These are phyloP conservation scores for Cercopithecus petaurista DNA, from an alignment of 2,797 vertebrate species.

Conservation along the genomic window DNA sequence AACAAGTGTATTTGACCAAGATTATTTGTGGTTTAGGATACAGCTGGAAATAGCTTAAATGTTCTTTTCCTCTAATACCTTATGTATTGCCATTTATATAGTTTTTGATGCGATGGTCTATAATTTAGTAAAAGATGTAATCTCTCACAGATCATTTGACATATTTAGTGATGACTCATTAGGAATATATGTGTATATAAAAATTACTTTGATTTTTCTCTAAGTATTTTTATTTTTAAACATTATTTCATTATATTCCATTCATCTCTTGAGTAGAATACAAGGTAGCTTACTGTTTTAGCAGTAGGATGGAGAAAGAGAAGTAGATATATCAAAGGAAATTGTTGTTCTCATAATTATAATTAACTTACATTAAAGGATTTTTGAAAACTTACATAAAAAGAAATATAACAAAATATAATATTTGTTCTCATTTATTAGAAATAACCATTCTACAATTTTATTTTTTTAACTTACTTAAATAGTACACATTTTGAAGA, in stretches of 20 bases:
- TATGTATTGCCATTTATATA: not conserved
- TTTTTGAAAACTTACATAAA: not conserved
- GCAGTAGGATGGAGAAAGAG: not conserved
- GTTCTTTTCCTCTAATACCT: not conserved
- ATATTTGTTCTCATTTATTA: not conserved
- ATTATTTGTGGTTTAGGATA: slow-evolving; percentile 23
- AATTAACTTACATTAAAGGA: not conserved
- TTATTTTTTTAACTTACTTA: slow-evolving; percentile 25
- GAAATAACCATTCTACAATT: slow-evolving; percentile 6
- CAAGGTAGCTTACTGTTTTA: not conserved
- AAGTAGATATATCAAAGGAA: not conserved
- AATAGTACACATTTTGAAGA: not conserved
- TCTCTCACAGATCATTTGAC: slow-evolving; percentile 21
- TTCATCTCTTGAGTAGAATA: not conserved
- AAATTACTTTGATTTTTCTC: not conserved
- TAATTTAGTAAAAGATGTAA: slow-evolving; percentile 47
- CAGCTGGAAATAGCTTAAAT: slow-evolving; percentile 23
- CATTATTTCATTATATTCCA: not conserved
- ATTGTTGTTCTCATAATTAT: slow-evolving; percentile 19
- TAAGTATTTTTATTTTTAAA: not conserved
- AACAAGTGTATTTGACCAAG: not conserved
- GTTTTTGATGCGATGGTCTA: not conserved
- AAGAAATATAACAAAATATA: not conserved
- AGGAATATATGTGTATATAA: not conserved
- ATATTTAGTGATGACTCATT: slow-evolving; percentile 5